Percentiles rank a stretch among this genome's conserved stretches.
Evolutionary conservation across 2,797 vertebrate species (phyloP).

Genomic region (Hippoglossus hippoglossus): DNA sequence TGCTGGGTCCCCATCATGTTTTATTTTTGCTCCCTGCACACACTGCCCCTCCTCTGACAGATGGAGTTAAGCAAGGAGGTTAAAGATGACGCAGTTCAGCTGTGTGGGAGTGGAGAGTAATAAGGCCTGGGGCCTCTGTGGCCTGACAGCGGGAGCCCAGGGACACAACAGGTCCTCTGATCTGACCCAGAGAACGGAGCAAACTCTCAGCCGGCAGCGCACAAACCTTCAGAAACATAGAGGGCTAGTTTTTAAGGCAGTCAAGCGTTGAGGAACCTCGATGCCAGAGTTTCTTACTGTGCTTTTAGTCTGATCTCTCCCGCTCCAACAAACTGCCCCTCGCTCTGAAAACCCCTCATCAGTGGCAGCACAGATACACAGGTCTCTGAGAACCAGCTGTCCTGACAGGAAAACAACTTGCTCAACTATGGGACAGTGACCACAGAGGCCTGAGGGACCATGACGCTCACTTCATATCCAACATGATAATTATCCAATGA

Average conservation of each 20-base stretch:
- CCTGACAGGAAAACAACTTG: conserved; percentile 8
- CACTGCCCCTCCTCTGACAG: conserved; percentile 73
- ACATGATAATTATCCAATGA: conserved; percentile 23
- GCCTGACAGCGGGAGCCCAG: conserved; percentile 56
- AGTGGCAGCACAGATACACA: background rate
- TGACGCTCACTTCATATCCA: conserved; percentile 10
- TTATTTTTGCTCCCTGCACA: conserved; percentile 74
- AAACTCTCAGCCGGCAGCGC: conserved; percentile 46
- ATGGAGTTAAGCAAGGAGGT: conserved; percentile 74
- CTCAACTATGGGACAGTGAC: conserved; percentile 1
- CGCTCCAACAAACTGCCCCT: background rate
- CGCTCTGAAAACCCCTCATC: conserved; percentile 4
- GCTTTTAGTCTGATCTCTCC: conserved; percentile 6
- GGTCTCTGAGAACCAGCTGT: conserved; percentile 29
- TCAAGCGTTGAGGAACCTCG: conserved; percentile 4
- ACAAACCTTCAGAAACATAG: conserved; percentile 27
- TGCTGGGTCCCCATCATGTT: conserved; percentile 70
- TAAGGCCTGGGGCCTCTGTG: conserved; percentile 59
- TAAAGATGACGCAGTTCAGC: conserved; percentile 81
- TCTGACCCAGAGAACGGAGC: conserved; percentile 54
- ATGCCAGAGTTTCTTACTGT: background rate
- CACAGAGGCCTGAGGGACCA: background rate
- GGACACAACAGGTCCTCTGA: conserved; percentile 61
- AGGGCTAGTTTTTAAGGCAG: conserved; percentile 8
- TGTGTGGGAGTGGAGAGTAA: conserved; percentile 75